These are phyloP conservation scores for Pithys albifrons DNA, from an alignment of 2,113 vertebrate genomes.

Conservation along the genomic window DNA sequence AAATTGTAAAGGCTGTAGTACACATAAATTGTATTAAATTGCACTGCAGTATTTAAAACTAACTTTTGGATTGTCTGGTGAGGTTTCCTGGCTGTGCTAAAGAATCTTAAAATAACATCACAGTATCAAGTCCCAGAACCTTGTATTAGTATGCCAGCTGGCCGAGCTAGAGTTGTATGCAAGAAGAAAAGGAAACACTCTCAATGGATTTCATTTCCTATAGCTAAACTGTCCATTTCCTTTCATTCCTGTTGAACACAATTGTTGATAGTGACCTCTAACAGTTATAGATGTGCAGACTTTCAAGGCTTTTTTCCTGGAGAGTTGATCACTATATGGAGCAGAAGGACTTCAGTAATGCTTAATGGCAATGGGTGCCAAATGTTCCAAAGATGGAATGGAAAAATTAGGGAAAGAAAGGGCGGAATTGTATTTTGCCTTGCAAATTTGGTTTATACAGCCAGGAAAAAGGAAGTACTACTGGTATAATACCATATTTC, in stretches of 20 bases:
- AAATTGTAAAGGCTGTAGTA: constrained; percentile 32
- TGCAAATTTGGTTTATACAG: background rate
- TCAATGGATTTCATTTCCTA: constrained; percentile 73
- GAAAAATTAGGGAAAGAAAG: background rate
- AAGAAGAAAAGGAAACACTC: constrained; percentile 69
- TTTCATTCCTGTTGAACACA: constrained; percentile 47
- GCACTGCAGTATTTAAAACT: constrained; percentile 62
- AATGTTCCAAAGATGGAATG: background rate
- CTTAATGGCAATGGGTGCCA: background rate
- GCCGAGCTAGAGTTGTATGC: constrained; percentile 18
- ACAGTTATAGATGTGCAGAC: constrained; percentile 2
- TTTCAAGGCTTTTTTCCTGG: background rate
- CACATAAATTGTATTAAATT: constrained; percentile 55
- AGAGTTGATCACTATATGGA: background rate
- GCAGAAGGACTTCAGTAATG: background rate
- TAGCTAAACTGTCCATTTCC: constrained; percentile 69
- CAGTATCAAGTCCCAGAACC: constrained; percentile 70
- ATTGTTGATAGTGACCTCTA: constrained; percentile 33
- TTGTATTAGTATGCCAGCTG: constrained; percentile 68
- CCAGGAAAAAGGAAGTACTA: background rate
- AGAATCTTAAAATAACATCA: constrained; percentile 78
- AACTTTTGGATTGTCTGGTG: constrained; percentile 69
- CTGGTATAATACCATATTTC: background rate
- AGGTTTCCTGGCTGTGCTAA: constrained; percentile 73
- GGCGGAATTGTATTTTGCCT: background rate